These are phyloP conservation scores for Tychaedon coryphoeus DNA, from an alignment of 2,113 vertebrate species.

Conservation along the genomic window DNA sequence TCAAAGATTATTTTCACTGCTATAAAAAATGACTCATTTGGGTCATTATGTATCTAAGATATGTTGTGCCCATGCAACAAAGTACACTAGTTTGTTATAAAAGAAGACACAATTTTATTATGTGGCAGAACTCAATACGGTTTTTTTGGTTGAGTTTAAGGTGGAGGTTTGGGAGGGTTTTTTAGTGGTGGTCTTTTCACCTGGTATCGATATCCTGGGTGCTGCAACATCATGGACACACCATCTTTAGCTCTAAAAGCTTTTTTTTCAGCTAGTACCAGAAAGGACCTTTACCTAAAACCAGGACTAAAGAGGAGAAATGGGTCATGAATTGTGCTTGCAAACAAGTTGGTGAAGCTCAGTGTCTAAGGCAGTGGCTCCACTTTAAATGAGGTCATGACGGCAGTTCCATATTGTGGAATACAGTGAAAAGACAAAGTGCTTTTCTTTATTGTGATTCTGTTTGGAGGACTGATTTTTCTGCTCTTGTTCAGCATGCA, in stretches of 20 bases:
- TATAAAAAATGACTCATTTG: neutral
- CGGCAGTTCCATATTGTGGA: neutral
- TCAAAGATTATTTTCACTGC: neutral
- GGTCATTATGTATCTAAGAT: neutral
- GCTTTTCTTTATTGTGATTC: neutral
- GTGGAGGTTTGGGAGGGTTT: neutral
- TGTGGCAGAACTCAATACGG: accelerated
- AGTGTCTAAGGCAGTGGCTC: neutral
- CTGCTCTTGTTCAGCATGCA: neutral
- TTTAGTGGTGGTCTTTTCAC: neutral
- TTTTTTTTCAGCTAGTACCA: neutral
- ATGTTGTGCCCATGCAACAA: neutral
- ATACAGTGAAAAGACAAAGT: neutral
- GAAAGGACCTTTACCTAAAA: neutral
- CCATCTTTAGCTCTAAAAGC: neutral
- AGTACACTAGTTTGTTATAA: neutral
- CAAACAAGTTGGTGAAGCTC: neutral
- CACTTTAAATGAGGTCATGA: neutral
- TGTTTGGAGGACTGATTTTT: neutral
- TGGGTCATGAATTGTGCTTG: neutral
- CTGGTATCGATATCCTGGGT: accelerated
- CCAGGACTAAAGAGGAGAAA: neutral
- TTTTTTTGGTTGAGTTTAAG: neutral
- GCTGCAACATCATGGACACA: neutral
- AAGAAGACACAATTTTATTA: neutral